These are phyloP conservation scores for Stercorarius parasiticus DNA, from an alignment of 2,113 vertebrate species.

Conservation along the genomic window DNA sequence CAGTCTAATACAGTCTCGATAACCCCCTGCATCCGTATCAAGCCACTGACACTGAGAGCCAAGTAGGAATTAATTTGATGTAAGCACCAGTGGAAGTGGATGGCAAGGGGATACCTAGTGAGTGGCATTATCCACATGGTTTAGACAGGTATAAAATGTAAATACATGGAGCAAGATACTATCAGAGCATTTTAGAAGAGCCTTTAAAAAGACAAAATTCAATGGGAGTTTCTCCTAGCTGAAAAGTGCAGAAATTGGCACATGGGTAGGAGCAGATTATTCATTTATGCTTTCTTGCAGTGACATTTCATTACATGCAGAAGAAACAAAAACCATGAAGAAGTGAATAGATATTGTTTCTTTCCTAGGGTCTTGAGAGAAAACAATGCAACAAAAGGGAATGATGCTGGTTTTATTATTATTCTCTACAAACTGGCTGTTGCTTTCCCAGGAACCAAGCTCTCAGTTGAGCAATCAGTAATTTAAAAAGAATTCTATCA, in stretches of 20 bases:
- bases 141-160: not conserved
- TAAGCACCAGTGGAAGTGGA: not conserved
- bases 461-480: conserved; percentile 1
- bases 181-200: not conserved
- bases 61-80: not conserved
- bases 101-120: not conserved
- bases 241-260: conserved; percentile 3
- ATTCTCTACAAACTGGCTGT: not conserved
- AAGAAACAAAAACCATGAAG: not conserved
- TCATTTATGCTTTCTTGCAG: conserved; percentile 20
- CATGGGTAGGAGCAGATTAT: not conserved
- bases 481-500: not conserved
- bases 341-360: conserved; percentile 40
- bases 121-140: not conserved
- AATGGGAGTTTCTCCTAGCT: not conserved
- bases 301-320: conserved; percentile 10
- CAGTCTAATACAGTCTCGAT: rapidly evolving
- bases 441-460: not conserved
- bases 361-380: conserved; percentile 15
- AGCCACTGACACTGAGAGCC: not conserved
- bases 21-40: rapidly evolving
- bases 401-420: conserved; percentile 22
- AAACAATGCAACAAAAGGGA: conserved; percentile 36
- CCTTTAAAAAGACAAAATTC: not conserved
- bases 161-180: not conserved